These are phyloP conservation scores for Amblyteles armatorius DNA, from an alignment of 2,888 invertebrate species.

Conservation along the genomic window DNA sequence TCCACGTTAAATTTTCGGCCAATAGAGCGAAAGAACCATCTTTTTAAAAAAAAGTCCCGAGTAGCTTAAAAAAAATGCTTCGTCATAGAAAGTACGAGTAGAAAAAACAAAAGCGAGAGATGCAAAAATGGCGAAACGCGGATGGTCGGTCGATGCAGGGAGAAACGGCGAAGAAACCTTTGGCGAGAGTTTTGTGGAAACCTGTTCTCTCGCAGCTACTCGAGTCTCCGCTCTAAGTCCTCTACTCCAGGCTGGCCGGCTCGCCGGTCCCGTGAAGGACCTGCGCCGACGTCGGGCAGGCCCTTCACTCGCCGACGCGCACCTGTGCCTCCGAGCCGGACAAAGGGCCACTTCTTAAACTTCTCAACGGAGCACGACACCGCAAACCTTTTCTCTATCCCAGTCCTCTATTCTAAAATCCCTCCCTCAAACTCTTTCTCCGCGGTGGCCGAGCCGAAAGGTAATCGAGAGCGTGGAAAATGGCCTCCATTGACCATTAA, in stretches of 20 bases:
- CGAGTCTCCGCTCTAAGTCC: constrained; percentile 35
- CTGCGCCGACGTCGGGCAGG: constrained; percentile 40
- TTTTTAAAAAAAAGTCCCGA: too few species aligned
- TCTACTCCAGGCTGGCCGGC: constrained; percentile 15
- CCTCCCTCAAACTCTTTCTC: neutral
- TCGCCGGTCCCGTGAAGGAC: constrained; percentile 45
- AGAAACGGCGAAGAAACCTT: constrained; percentile 9
- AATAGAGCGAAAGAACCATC: too few species aligned
- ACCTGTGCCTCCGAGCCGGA: constrained; percentile 66
- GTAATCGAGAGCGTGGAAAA: constrained; percentile 29
- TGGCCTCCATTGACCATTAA: constrained; percentile 2
- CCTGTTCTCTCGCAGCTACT: constrained; percentile 66
- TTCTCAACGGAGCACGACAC: constrained; percentile 74
- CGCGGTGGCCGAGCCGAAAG: constrained; percentile 5
- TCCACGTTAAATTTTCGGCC: too few species aligned
- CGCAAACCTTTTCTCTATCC: constrained; percentile 50
- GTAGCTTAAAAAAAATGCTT: neutral
- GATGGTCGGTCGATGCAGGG: neutral
- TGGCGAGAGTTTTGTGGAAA: constrained; percentile 75
- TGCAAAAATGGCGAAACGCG: constrained; percentile 27
- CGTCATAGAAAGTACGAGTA: constrained; percentile 9
- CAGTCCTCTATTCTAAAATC: constrained; percentile 4
- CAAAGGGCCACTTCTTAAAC: constrained; percentile 75
- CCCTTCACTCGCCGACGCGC: constrained; percentile 45
- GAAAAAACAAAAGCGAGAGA: constrained; percentile 13